Evolutionary conservation across 2,797 vertebrate species (phyloP), one percentile per base, ranked within the genome.

Genomic region (Acropternis orthonyx): DNA sequence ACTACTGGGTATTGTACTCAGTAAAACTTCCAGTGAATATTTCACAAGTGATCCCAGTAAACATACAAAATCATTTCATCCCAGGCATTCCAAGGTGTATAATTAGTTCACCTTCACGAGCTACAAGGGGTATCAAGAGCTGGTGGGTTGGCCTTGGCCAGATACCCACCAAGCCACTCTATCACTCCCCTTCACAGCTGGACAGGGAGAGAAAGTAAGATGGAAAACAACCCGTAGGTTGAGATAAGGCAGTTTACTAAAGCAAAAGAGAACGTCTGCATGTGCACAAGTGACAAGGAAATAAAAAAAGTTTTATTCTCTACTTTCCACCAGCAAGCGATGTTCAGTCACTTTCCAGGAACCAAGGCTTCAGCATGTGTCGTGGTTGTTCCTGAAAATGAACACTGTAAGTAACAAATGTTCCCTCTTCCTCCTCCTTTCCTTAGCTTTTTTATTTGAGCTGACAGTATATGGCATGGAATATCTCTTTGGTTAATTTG

Each of bases 151-250:
- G 71, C 66, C 58, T 71, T 39, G 51, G 14, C 21, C 30, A 16
- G 8, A 18, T 59, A 18, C 21, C 52, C 65, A 36, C 26, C 26
- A 65, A 58, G 12, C n/a, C 56, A 14, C 37, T 83, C 36, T 30
- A 46, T 58, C 28, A 23, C 28, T 71, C 37, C 26, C 21, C 10
- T 58, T 59, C 15, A 18, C 21, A 52, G 21, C 10, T 24, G 18
- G n/a, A 66, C 9, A 0, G 0, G 34, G 28, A 66, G 26, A 59
- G 26, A 84, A 59, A 72, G 34, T 27, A 41, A 27, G 21, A 23
- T 52, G 10, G 26, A 72, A 65, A 78, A 83, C 7, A 10, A 22
- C 21, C 58, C 0, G 0, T 12, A 46, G 10, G 44, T 32, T 39
- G 14, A 56, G 37, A 51, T 27, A 27, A 52, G 15, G 15, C 26